phyloP scores from a whole-genome alignment of 2,113 vertebrate genomes.

The Natator depressus region DNA sequence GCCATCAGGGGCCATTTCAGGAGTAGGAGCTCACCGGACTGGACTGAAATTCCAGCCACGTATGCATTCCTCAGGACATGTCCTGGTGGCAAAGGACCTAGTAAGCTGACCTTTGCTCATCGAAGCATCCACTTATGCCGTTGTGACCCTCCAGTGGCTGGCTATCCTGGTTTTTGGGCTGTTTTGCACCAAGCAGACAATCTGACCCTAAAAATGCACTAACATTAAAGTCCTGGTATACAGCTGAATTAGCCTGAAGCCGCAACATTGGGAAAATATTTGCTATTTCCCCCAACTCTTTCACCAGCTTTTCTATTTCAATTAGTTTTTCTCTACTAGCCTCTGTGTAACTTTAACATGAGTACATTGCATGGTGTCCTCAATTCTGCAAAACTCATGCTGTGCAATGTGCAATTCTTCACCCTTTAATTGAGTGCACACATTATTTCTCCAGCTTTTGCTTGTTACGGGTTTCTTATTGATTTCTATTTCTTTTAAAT shows the following conservation, averaged over 20 bases:
- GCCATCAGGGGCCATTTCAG: neutral
- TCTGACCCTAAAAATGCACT: neutral
- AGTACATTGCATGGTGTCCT: neutral
- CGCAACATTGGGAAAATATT: neutral
- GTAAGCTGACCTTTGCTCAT: neutral
- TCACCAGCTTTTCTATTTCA: neutral
- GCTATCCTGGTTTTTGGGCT: neutral
- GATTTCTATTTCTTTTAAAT: neutral
- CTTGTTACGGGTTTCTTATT: neutral
- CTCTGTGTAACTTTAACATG: neutral
- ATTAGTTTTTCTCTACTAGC: neutral
- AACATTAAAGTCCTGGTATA: neutral
- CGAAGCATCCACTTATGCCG: neutral
- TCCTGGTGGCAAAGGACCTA: neutral
- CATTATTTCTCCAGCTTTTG: neutral
- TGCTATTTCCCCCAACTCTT: neutral
- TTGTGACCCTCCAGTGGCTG: neutral
- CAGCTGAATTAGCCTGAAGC: neutral
- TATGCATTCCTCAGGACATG: neutral
- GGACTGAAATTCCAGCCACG: accelerated
- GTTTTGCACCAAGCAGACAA: neutral
- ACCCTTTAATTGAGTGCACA: accelerated
- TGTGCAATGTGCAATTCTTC: neutral
- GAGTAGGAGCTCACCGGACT: neutral
- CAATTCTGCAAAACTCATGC: neutral